Evolutionary conservation across 1,140 invertebrate genomes (phyloP).

Genomic region (Papilio polytes): DNA sequence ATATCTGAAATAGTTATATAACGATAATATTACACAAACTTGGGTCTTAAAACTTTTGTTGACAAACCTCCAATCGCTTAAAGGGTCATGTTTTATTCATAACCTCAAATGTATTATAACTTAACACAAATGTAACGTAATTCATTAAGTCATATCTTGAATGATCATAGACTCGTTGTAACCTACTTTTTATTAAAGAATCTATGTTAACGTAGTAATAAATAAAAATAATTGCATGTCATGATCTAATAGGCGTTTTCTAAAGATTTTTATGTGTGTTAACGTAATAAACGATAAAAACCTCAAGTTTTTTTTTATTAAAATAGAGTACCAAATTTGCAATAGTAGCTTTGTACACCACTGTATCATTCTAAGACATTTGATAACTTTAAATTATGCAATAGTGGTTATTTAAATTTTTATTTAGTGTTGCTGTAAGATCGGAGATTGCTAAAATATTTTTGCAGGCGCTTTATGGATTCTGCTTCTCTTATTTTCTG

Average conservation of each 20-base stretch:
- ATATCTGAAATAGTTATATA: background rate
- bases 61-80: background rate
- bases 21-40: background rate
- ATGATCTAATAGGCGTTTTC: background rate
- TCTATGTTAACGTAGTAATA: background rate
- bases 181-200: background rate
- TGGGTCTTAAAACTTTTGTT: background rate
- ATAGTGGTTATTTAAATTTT: background rate
- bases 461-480: background rate
- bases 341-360: background rate
- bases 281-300: background rate
- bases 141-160: constrained; percentile 12
- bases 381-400: background rate
- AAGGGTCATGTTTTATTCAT: background rate
- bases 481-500: background rate
- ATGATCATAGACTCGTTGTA: background rate
- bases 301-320: background rate
- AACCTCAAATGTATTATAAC: too few relatives aligned
- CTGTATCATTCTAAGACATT: background rate
- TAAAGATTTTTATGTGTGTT: background rate
- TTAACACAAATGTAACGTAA: background rate
- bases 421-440: background rate
- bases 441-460: background rate
- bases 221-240: background rate
- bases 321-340: too few relatives aligned